Conservation (phyloP, 2,888 invertebrate species). For the Tinea semifulvella region DNA sequence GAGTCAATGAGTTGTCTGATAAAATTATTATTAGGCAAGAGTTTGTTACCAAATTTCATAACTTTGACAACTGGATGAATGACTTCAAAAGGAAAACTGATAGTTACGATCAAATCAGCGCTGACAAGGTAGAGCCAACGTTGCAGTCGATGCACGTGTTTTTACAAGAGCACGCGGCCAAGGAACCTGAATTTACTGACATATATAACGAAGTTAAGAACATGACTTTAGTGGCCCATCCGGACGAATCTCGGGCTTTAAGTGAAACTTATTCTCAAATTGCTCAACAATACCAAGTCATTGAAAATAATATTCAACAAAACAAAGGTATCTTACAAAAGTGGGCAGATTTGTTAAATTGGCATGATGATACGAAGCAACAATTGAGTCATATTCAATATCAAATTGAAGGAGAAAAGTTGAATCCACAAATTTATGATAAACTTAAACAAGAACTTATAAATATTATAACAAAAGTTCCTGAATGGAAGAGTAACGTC, state of each 20-base stretch:
- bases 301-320: conserved; percentile 77
- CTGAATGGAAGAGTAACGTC: conserved; percentile 75
- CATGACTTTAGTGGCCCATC: conserved; percentile 73
- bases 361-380: conserved; percentile 82
- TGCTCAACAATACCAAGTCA: conserved; percentile 78
- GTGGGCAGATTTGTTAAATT: conserved; percentile 84
- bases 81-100: conserved; percentile 75
- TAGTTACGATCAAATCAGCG: conserved; percentile 81
- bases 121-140: conserved; percentile 82
- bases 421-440: conserved; percentile 74
- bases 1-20: conserved; percentile 83
- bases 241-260: conserved; percentile 76
- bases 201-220: conserved; percentile 87
- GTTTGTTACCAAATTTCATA: conserved; percentile 79
- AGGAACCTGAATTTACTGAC: conserved; percentile 78
- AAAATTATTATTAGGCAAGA: conserved; percentile 84
- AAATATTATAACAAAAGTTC: conserved; percentile 71
- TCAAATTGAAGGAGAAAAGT: conserved; percentile 79
- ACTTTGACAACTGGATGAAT: conserved; percentile 84
- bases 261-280: conserved; percentile 80
- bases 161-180: conserved; percentile 85
- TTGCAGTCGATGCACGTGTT: conserved; percentile 82
- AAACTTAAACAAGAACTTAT: conserved; percentile 75
- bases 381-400: conserved; percentile 83
- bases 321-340: conserved; percentile 80